These are phyloP conservation scores for Spodoptera picta DNA, from an alignment of 2,888 invertebrate species.

Conservation along the genomic window DNA sequence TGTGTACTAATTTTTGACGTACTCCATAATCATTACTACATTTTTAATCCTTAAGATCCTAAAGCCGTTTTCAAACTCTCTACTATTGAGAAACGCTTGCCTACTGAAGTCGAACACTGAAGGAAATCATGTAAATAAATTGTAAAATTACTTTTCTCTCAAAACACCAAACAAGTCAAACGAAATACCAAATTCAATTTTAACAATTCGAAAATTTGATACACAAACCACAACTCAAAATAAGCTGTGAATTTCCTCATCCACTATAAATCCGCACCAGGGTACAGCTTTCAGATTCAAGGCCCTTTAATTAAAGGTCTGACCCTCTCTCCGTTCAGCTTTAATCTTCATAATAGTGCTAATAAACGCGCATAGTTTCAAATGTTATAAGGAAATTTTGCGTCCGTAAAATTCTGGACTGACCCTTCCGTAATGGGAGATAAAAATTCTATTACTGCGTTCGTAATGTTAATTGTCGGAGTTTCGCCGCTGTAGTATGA, in stretches of 20 bases:
- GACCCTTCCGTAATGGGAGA: constrained; percentile 37
- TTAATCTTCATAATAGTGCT: constrained; percentile 76
- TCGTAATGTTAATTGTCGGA: constrained; percentile 11
- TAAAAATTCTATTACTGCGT: constrained; percentile 46
- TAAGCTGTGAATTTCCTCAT: constrained; percentile 61
- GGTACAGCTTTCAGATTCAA: constrained; percentile 62
- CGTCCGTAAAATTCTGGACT: constrained; percentile 29
- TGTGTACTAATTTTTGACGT: too few species aligned
- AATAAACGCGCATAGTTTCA: constrained; percentile 74
- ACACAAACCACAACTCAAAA: constrained; percentile 44
- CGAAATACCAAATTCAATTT: constrained; percentile 3
- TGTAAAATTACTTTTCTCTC: too few species aligned
- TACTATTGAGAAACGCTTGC: too few species aligned
- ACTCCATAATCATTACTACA: too few species aligned
- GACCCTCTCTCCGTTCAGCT: constrained; percentile 71
- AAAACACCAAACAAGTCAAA: neutral
- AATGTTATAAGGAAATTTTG: constrained; percentile 42
- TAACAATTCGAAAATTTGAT: constrained; percentile 22
- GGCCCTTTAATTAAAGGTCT: constrained; percentile 77
- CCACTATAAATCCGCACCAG: constrained; percentile 70
- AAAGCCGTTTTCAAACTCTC: too few species aligned
- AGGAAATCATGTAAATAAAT: too few species aligned
- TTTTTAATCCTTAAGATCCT: too few species aligned
- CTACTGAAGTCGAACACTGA: too few species aligned
- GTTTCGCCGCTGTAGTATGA: neutral